Evolutionary conservation across 2,797 vertebrate species (phyloP).

Genomic region (Diceros bicornis): DNA sequence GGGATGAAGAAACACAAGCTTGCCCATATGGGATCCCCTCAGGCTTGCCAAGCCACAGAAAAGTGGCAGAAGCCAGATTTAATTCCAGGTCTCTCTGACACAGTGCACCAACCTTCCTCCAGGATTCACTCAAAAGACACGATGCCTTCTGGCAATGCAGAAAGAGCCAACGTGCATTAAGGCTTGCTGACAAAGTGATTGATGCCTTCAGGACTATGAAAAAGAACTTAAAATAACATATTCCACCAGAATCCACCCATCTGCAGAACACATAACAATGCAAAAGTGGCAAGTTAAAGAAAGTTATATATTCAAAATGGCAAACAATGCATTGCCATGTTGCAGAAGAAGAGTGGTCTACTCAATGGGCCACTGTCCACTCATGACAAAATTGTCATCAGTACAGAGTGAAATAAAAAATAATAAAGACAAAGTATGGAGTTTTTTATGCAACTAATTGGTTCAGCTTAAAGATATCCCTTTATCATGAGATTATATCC

Average conservation of each 20-base stretch:
- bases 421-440: background rate
- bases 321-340: rapidly evolving
- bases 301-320: background rate
- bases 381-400: background rate
- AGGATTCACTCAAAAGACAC: background rate
- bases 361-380: too few species aligned
- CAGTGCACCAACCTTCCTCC: background rate
- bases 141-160: background rate
- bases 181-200: too few species aligned
- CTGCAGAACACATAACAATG: too few species aligned
- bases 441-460: background rate
- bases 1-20: background rate
- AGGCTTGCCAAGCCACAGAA: background rate
- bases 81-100: background rate
- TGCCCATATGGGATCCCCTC: background rate
- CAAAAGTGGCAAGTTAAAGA: background rate
- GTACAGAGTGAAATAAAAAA: background rate
- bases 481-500: background rate
- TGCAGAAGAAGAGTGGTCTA: background rate
- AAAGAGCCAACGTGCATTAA: background rate
- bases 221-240: background rate
- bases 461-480: background rate
- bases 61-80: background rate
- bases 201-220: background rate
- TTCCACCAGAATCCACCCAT: too few species aligned